Conservation (phyloP, 2,113 vertebrate species). For the Silurus glanis region DNA sequence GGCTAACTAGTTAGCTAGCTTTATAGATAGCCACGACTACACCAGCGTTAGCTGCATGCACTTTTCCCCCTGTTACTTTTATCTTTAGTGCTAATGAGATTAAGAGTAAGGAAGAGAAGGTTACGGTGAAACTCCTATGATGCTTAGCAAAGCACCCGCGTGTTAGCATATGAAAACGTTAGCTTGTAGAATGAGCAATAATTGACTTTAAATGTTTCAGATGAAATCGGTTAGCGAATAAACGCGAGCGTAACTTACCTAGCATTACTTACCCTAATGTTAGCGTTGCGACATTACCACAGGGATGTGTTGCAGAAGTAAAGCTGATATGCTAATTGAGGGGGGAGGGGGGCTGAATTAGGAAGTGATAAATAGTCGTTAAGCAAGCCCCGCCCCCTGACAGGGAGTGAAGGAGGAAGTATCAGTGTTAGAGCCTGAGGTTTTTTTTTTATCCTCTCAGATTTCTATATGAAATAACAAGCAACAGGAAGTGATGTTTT, state of each 20-base stretch:
- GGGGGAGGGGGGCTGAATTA: neutral
- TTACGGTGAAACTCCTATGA: slow-evolving; percentile 18
- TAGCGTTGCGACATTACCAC: neutral
- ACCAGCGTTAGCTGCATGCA: slow-evolving; percentile 12
- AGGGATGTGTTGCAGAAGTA: neutral
- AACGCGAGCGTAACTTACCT: neutral
- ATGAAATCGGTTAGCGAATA: neutral
- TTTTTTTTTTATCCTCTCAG: slow-evolving; percentile 40
- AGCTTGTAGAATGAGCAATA: slow-evolving; percentile 17
- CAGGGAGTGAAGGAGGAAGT: neutral
- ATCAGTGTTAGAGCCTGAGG: slow-evolving; percentile 50
- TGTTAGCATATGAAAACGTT: neutral
- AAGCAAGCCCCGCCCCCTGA: neutral
- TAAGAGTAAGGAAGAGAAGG: neutral
- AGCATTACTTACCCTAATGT: neutral
- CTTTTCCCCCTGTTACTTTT: neutral
- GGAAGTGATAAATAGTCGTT: neutral
- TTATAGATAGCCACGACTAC: neutral
- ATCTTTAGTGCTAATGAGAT: neutral
- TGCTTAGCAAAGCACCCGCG: neutral
- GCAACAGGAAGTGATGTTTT: slow-evolving; percentile 56
- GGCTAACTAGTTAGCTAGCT: neutral
- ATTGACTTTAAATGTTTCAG: neutral
- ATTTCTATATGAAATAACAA: slow-evolving; percentile 63
- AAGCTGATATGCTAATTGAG: neutral